Evolutionary conservation across 92 coral and sea anemone genomes (phyloP).

Genomic region (Pocillopora grandis): DNA sequence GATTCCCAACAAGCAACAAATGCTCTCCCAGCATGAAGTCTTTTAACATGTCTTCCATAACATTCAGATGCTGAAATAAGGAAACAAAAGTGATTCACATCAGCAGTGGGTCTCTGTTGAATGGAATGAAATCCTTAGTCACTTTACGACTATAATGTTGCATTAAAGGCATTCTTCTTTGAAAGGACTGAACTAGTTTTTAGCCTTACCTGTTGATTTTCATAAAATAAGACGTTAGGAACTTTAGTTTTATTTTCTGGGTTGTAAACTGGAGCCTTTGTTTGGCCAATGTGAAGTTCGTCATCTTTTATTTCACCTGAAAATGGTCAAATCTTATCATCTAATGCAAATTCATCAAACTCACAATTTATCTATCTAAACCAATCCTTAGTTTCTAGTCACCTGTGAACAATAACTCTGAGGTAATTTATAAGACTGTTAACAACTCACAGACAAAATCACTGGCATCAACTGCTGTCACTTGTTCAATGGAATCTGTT

Average conservation of each 20-base stretch:
- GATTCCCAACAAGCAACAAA: slow-evolving; percentile 94
- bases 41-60: slow-evolving; percentile 98
- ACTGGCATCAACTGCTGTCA: not conserved
- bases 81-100: not conserved
- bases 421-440: no score
- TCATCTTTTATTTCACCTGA: slow-evolving; percentile 78
- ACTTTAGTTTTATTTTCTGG: slow-evolving; percentile 95
- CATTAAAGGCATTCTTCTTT: no score
- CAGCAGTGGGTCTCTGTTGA: not conserved
- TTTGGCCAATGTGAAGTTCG: slow-evolving; percentile 78
- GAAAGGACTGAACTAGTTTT: no score
- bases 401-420: not conserved
- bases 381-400: not conserved
- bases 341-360: no score
- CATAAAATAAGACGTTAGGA: slow-evolving; percentile 92
- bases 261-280: slow-evolving; percentile 73
- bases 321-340: not conserved
- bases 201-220: slow-evolving; percentile 81
- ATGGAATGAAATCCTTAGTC: not conserved
- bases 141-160: not conserved
- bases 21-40: slow-evolving; percentile 97
- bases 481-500: not conserved
- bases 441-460: slow-evolving; percentile 36
- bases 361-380: no score
- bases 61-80: slow-evolving; percentile 71